Percentiles rank a stretch among this genome's conserved stretches.
Evolutionary conservation across 2,797 vertebrate species (phyloP).

Genomic region (Sternotherus odoratus): DNA sequence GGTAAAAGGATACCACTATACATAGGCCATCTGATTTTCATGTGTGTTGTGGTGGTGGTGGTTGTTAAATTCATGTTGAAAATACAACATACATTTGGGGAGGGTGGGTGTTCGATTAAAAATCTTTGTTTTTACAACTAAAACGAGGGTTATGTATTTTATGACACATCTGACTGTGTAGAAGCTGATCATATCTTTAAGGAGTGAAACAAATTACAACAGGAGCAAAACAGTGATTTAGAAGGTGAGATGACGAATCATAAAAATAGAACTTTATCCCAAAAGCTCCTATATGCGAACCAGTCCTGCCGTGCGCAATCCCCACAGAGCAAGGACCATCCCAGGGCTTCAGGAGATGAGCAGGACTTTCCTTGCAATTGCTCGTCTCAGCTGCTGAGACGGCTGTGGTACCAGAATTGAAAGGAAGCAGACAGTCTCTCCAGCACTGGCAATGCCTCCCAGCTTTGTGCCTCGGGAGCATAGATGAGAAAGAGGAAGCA

Average conservation of each 20-base stretch:
- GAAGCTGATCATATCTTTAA: neutral
- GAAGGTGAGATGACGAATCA: neutral
- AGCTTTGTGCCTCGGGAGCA: fast-evolving
- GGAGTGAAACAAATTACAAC: neutral
- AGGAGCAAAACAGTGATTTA: neutral
- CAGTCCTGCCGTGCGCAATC: too few species aligned
- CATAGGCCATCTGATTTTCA: fast-evolving
- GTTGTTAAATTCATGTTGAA: neutral
- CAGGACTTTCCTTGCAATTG: fast-evolving
- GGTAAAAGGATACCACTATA: neutral
- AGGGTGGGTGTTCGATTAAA: neutral
- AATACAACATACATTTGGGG: neutral
- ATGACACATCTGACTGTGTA: neutral
- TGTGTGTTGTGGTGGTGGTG: neutral
- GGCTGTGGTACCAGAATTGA: fast-evolving
- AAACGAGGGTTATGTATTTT: neutral
- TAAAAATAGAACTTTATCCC: neutral
- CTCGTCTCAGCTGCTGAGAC: fast-evolving
- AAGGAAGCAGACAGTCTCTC: neutral
- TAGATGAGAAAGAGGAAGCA: fast-evolving
- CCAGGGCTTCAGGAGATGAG: fast-evolving
- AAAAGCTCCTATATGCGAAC: too few species aligned
- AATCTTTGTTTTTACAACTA: neutral
- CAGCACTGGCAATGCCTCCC: fast-evolving
- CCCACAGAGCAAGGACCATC: fast-evolving